A percentile compares a stretch with the other conserved stretches of the same genome.
Evolutionary conservation across 1,140 invertebrate genomes (phyloP).

Genomic region (Microplitis mediator): DNA sequence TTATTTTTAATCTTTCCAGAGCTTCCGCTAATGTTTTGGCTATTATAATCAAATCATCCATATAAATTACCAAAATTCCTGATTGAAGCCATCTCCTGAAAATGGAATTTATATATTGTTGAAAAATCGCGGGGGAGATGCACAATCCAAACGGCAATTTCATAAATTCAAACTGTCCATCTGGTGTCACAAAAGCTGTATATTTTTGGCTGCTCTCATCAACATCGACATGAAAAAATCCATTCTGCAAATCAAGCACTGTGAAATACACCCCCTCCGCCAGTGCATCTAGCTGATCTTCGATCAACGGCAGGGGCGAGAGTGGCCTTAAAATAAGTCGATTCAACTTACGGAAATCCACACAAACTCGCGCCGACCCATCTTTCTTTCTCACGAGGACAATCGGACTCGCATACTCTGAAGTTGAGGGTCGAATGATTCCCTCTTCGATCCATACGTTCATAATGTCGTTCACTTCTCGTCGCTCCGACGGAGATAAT

Average conservation of each 20-base stretch:
- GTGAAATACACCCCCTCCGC: too few species aligned
- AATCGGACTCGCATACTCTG: constrained; percentile 30
- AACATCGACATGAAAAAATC: too few species aligned
- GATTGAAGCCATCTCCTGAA: constrained; percentile 22
- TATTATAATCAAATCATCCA: constrained; percentile 46
- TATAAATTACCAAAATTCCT: constrained; percentile 37
- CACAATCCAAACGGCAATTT: too few species aligned
- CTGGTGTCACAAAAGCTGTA: too few species aligned
- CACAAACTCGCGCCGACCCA: constrained; percentile 22
- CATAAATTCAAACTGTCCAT: too few species aligned
- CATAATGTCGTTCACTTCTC: constrained; percentile 11
- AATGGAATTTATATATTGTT: constrained; percentile 22
- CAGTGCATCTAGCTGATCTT: constrained; percentile 29
- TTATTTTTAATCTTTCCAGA: constrained; percentile 27
- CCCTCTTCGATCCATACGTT: constrained; percentile 16
- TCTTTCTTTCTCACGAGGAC: constrained; percentile 31
- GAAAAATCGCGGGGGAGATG: constrained; percentile 48
- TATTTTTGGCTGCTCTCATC: too few species aligned
- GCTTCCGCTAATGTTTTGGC: constrained; percentile 25
- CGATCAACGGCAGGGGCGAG: constrained; percentile 26
- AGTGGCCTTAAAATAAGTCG: constrained; percentile 23
- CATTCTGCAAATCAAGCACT: too few species aligned
- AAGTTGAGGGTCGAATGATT: too few species aligned
- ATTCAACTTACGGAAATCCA: constrained; percentile 29
- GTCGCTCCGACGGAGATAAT: background rate